Conservation (phyloP, 1,140 invertebrate species). For the Leptonema lineaticorne region DNA sequence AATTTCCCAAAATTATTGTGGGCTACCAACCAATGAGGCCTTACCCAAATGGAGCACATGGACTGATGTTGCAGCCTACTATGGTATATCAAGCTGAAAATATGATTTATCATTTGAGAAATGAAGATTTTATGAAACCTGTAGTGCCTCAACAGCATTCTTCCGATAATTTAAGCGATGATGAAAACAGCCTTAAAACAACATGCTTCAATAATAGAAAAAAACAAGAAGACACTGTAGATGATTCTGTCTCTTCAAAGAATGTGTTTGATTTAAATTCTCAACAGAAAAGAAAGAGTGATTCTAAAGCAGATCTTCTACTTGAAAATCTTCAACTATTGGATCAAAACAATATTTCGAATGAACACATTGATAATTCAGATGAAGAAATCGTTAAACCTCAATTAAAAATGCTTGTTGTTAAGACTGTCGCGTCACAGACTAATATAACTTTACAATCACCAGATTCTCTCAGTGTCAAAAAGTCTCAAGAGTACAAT, state of each 20-base stretch:
- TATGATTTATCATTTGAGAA: slow-evolving; percentile 41
- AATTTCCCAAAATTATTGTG: slow-evolving; percentile 40
- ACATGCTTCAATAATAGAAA: background rate
- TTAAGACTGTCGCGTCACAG: slow-evolving; percentile 49
- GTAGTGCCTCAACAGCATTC: slow-evolving; percentile 20
- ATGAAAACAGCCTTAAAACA: background rate
- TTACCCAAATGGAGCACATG: slow-evolving; percentile 20
- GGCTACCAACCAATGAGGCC: slow-evolving; percentile 41
- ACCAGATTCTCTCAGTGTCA: slow-evolving; percentile 45
- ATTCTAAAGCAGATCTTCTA: background rate
- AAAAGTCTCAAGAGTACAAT: slow-evolving; percentile 40
- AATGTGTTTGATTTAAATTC: slow-evolving; percentile 4
- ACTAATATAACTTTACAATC: slow-evolving; percentile 52
- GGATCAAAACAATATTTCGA: background rate
- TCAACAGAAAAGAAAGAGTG: background rate
- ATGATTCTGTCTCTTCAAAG: background rate
- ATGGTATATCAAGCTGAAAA: slow-evolving; percentile 45
- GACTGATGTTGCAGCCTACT: slow-evolving; percentile 37
- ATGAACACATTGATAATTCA: background rate
- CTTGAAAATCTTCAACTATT: background rate
- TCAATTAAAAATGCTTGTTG: slow-evolving; percentile 33
- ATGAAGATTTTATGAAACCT: slow-evolving; percentile 38
- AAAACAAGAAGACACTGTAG: background rate
- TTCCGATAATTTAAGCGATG: background rate
- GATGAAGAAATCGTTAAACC: slow-evolving; percentile 16